Evolutionary conservation across 1,140 invertebrate species (phyloP), one percentile per base, ranked within the genome.

Genomic region (Brachionus paranguensis): DNA sequence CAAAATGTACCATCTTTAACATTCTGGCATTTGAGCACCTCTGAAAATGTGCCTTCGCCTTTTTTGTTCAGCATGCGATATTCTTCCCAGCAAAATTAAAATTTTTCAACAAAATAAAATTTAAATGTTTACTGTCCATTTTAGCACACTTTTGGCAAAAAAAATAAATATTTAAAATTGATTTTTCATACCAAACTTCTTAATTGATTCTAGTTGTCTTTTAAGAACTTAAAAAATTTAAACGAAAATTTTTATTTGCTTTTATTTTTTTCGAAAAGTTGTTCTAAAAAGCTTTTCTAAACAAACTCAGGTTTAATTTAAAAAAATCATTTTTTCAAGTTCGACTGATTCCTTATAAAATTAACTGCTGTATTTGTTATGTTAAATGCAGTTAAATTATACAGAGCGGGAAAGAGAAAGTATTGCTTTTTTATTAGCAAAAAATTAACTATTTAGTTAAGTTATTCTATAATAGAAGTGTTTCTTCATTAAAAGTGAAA

Each of bases 1-100:
- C 91, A 92, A 45, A 90, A 87, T 43, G 87, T 86, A 60, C 91
- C 91, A 85, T 90, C 91, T 85, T 89, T 86, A 84, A 90, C 88
- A 84, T 92, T 89, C 86, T 92, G 90, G 87, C 92, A 93, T 90
- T 92, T 92, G 72, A 93, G 87, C 14, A 93, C 93, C 85, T 93
- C 92, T 0, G 93, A 92, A 88, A 93, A 93, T 11, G 92, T 92
- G 6, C 92, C 93, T 88, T 91, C 89, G 64, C 89, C 89, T 86
- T 89, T 89, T 86, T 93, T 92, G 41, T 91, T 88, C 76, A 93
- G 85, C 84, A 93, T 89, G 87, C 91, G 91, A 86, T 92, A 93
- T 85, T 91, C 92, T 92, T 79, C 4, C 29, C 3, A 50, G 14
- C 20, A 53, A 76, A 50, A 50, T 12, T 29, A 11, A 50, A 14